Base-by-base conservation (phyloP, 92 coral and sea anemone genomes). In the Parazoanthus atlanticus region DNA sequence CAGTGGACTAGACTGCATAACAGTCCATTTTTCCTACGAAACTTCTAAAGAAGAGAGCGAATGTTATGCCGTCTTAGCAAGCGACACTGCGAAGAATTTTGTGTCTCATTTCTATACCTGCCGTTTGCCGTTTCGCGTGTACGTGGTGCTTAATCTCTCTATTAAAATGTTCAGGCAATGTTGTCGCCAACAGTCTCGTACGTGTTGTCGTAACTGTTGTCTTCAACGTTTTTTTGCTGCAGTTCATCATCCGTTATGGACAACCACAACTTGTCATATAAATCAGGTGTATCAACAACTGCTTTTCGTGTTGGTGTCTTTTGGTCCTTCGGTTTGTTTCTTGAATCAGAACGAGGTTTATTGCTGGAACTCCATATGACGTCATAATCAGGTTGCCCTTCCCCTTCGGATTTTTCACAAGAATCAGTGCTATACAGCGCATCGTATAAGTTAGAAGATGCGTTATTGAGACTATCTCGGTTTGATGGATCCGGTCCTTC, bases 171-270 rank as follows among this genome's bases (percentile, higher is more conserved):
- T 52, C 28, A 79, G 13, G 36, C 40, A 49, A 79, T 40, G 34
- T 40, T 47, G 15, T 79, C 40, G 25, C 69, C 83, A 26, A 79
- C 83, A 8, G 36, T 79, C 8, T 79, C 83, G 40, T 79, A 79
- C 0, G 66, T 79, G 40, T 26, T 79, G 83, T 79, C 41, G 21
- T 41, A 76, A 25, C 43, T 25, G 5, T 6, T 33, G 64, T 41
- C 64, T 77, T 41, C 64, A 43, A 15, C 81, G 8, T 40, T 26
- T 43, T 8, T 8, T 6, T 43, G 49, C 11, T 43, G 1, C 12
- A 7, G 81, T 10, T 79, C 69, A 17, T 30, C 26, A 0, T 29
- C 83, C 5, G 36, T 13, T 38, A 8, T 41, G 11, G 80, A 15
- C 19, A 25, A 41, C 38, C 66, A 79, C 67, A 79, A 29, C 25